Base-by-base conservation (phyloP, 2,113 vertebrate genomes). In the Entosphenus tridentatus region DNA sequence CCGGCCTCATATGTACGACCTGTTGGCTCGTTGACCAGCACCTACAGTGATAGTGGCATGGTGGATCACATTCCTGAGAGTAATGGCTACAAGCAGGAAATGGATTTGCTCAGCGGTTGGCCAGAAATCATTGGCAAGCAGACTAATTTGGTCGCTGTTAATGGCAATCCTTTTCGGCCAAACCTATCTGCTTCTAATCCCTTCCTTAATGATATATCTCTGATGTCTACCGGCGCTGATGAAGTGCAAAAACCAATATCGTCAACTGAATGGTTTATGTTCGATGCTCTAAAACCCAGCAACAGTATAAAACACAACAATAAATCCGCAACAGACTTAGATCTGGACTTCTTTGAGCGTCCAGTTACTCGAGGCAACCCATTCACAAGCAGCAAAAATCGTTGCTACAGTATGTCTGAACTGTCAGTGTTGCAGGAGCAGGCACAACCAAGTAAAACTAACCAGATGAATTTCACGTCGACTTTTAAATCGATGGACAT, bases 351-450 rank as follows among this genome's bases (percentile, higher is more conserved):
- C 1, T 9, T 69, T 1, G 80, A 83, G 1, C 81, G 75, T 11
- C 78, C 78, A 0, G 71, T 80, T 56, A 81, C 74, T 56, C 80
- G 86, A 62, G 85, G 89, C 76, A 91, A 95, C 74, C 90, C 89
- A 0, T 95, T 97, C 78, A 91, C 92, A 74, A 77, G 87, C 62
- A 95, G 89, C 74, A 65, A 21, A 16, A 97, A 97, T 14, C 86
- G 93, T 1, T 97, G 89, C 55, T 96, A 96, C 80, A 97, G 93
- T 75, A 77, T 97, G 67, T 96, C 93, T 0, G 93, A 97, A 67
- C 81, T 97, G 14, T 96, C 93, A 0, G 81, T 89, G 68, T 82
- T 96, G 56, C 89, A 93, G 57, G 83, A 88, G 21, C n/a, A 65
- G 62, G 62, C n/a, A 21, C 62, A 65, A 65, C n/a, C 62, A 65